Percentiles rank a stretch among this genome's conserved stretches.
These are phyloP conservation scores for Ptychoptera albimana DNA, from an alignment of 2,888 invertebrate genomes.

Conservation along the genomic window DNA sequence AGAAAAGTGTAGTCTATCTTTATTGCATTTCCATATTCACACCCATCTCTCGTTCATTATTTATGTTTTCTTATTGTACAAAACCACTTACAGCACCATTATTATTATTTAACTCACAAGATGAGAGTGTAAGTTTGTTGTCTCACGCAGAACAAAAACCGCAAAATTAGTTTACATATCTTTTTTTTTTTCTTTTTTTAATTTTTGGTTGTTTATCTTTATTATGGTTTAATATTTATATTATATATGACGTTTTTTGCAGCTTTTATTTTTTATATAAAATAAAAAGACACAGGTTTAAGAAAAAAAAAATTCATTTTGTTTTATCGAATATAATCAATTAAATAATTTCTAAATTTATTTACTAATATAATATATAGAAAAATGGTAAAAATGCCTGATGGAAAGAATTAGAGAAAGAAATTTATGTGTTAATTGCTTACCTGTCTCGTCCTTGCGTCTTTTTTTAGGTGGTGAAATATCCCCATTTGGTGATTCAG, in stretches of 20 bases:
- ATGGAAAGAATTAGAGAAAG: not conserved
- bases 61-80: conserved; percentile 7
- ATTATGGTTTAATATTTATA: not conserved
- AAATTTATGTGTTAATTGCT: conserved; percentile 1
- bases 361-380: too few species aligned
- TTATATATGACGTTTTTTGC: not conserved
- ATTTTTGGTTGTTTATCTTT: not conserved
- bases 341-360: too few species aligned
- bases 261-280: too few species aligned
- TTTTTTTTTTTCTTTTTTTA: conserved; percentile 6
- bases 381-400: too few species aligned
- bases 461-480: conserved; percentile 9
- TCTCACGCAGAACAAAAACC: conserved; percentile 32
- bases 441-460: conserved; percentile 11
- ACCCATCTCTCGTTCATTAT: conserved; percentile 7
- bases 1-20: conserved; percentile 2
- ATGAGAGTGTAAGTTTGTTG: conserved; percentile 10
- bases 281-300: too few species aligned
- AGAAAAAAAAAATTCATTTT: too few species aligned
- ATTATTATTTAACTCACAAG: too few species aligned
- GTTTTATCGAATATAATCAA: too few species aligned
- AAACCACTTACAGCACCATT: conserved; percentile 4
- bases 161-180: conserved; percentile 25
- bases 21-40: not conserved
- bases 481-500: conserved; percentile 5